A percentile compares a stretch with the other conserved stretches of the same genome.
These are phyloP conservation scores for Myotis brandtii DNA, from an alignment of 2,113 vertebrate genomes.

Conservation along the genomic window DNA sequence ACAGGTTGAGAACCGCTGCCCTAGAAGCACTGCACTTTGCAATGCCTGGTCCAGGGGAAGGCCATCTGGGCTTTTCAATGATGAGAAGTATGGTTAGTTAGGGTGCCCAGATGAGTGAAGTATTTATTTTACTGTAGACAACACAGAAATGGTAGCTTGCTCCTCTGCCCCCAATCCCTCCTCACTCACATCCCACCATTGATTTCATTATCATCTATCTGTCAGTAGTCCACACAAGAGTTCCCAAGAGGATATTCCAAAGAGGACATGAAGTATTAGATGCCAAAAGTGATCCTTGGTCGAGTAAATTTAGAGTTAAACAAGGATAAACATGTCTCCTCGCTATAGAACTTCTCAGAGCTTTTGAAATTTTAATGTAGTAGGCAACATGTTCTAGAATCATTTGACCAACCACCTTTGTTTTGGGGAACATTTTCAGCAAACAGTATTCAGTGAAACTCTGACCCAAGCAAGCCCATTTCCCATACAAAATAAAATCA, in stretches of 20 bases:
- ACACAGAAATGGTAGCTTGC: neutral
- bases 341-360: neutral
- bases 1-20: too few species aligned
- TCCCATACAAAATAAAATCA: neutral
- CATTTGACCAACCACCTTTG: neutral
- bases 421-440: neutral
- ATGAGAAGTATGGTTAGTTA: neutral
- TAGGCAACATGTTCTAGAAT: neutral
- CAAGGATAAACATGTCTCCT: neutral
- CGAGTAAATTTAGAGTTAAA: neutral
- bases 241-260: neutral
- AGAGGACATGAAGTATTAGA: neutral
- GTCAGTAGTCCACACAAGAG: neutral
- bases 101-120: neutral
- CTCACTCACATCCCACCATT: neutral
- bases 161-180: accelerated
- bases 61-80: neutral
- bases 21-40: neutral
- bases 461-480: neutral
- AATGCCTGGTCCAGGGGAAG: neutral
- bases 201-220: neutral
- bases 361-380: neutral
- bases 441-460: neutral
- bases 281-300: neutral
- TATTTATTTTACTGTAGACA: neutral